A percentile compares a stretch with the other conserved stretches of the same genome.
These are phyloP conservation scores for Oreotrochilus melanogaster DNA, from an alignment of 2,113 vertebrate genomes.

Conservation along the genomic window DNA sequence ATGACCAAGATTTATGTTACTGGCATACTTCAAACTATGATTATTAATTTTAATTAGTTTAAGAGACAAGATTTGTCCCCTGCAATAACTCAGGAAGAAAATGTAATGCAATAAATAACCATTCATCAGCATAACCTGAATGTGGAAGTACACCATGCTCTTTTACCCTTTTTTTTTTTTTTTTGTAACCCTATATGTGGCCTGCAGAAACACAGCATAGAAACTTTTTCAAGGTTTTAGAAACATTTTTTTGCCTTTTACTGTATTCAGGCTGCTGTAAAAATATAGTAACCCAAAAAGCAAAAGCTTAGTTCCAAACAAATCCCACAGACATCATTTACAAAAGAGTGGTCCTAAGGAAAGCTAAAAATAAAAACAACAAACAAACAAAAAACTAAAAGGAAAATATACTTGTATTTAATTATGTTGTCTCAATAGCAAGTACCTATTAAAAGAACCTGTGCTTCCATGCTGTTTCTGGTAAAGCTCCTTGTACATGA, in stretches of 20 bases:
- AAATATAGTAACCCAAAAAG: neutral
- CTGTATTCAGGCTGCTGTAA: neutral
- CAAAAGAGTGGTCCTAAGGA: neutral
- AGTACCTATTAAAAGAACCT: conserved; percentile 67
- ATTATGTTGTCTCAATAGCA: conserved; percentile 62
- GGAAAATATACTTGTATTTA: neutral
- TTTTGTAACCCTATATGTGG: neutral
- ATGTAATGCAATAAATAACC: neutral
- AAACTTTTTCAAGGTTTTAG: neutral
- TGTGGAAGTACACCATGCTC: neutral
- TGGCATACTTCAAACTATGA: neutral
- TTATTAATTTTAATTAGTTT: neutral
- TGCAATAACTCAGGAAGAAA: neutral
- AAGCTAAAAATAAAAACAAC: neutral
- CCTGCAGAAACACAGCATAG: neutral
- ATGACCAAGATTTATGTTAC: neutral
- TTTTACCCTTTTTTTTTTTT: neutral
- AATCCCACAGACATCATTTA: neutral
- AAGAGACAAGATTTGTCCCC: neutral
- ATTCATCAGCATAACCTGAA: neutral
- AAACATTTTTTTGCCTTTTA: neutral
- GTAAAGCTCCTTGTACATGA: conserved; percentile 68
- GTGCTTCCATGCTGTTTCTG: conserved; percentile 45
- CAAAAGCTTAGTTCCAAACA: neutral
- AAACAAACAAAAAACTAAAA: neutral